These are phyloP conservation scores for Hydroisotoma schaefferi DNA, from an alignment of 2,888 invertebrate species.

Conservation along the genomic window DNA sequence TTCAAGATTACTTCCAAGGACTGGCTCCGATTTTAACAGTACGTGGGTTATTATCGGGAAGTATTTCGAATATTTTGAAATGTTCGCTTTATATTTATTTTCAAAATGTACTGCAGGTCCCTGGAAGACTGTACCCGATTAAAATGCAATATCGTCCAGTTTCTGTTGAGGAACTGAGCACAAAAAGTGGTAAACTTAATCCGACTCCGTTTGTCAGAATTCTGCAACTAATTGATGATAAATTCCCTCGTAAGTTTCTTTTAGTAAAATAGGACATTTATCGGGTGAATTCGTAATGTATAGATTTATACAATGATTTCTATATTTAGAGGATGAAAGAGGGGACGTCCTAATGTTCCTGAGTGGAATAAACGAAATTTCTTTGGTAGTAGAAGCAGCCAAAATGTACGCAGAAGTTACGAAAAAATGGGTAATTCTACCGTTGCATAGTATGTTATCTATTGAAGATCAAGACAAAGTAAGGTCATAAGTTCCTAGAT, in stretches of 20 bases:
- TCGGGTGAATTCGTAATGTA: neutral
- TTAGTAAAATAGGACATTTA: constrained; percentile 2
- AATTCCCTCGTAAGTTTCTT: constrained; percentile 66
- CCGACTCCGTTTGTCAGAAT: constrained; percentile 89
- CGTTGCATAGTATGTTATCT: constrained; percentile 87
- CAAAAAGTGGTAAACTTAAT: constrained; percentile 73
- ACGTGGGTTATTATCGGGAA: constrained; percentile 25
- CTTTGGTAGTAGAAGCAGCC: constrained; percentile 78
- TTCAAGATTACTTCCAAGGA: constrained; percentile 82
- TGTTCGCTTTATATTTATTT: neutral
- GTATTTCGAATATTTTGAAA: neutral
- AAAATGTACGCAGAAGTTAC: constrained; percentile 73
- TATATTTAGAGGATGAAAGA: constrained; percentile 65
- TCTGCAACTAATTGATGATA: constrained; percentile 84
- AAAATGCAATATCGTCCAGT: constrained; percentile 80
- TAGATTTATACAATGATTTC: constrained; percentile 7
- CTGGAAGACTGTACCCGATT: constrained; percentile 91
- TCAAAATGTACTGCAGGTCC: constrained; percentile 62
- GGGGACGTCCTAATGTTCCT: constrained; percentile 94
- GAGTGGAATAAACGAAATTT: constrained; percentile 91
- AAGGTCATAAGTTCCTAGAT: constrained; percentile 7
- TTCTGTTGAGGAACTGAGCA: constrained; percentile 59
- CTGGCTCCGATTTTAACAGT: constrained; percentile 78
- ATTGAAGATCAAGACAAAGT: constrained; percentile 95
- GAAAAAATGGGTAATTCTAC: constrained; percentile 84